Evolutionary conservation across 2,113 vertebrate genomes (phyloP).

Genomic region (Anhinga rufa): DNA sequence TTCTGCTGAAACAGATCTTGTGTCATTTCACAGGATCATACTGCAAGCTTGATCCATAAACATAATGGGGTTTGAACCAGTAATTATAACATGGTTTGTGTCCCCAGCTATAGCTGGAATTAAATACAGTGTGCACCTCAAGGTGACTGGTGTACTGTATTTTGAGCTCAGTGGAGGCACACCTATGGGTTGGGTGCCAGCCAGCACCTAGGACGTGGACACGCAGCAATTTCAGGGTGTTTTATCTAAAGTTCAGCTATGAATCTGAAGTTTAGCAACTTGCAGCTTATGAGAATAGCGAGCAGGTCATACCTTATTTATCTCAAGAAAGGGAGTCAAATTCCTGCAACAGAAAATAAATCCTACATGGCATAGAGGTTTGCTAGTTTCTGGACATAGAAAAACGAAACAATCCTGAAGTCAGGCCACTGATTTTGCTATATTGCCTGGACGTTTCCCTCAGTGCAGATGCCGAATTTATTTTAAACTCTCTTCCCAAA

Average conservation of each 20-base stretch:
- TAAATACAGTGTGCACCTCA: background rate
- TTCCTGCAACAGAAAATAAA: background rate
- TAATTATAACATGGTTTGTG: background rate
- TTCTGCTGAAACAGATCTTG: background rate
- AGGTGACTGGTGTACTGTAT: background rate
- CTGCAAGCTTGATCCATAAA: background rate
- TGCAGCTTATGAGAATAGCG: background rate
- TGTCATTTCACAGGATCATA: background rate
- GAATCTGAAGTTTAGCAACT: background rate
- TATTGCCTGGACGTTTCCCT: background rate
- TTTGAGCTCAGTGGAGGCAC: background rate
- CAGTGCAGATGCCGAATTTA: background rate
- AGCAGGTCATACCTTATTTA: background rate
- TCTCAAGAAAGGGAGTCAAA: background rate
- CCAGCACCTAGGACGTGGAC: rapidly evolving
- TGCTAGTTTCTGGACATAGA: background rate
- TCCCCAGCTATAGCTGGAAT: background rate
- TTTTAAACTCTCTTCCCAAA: background rate
- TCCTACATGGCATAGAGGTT: background rate
- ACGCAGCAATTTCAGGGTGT: background rate
- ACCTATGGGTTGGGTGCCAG: background rate
- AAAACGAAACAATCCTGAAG: background rate
- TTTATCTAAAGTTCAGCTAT: background rate
- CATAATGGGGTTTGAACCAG: background rate
- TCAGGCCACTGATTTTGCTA: background rate